Conservation (phyloP, 2,113 vertebrate species). For the Pristiophorus japonicus region DNA sequence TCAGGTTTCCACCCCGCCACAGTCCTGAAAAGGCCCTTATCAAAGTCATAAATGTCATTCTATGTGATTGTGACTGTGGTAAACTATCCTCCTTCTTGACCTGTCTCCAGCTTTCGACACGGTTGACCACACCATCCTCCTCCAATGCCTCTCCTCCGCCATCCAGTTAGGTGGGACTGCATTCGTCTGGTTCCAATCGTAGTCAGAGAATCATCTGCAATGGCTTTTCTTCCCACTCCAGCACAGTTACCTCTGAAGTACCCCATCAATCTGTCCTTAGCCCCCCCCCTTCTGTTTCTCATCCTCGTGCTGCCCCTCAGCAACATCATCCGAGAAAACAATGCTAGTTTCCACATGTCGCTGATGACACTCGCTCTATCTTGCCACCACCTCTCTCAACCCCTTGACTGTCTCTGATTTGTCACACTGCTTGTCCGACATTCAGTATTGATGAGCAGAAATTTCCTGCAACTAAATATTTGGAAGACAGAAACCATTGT, state of each 20-base stretch:
- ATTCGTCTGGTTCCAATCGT: not conserved
- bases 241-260: not conserved
- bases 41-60: not conserved
- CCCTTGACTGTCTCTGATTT: no score
- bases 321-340: not conserved
- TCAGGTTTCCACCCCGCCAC: not conserved
- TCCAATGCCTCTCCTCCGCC: not conserved
- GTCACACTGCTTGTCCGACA: no score
- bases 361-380: not conserved
- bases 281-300: not conserved
- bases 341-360: not conserved
- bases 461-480: no score
- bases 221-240: not conserved
- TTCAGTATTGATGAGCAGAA: no score
- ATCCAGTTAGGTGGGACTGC: no score
- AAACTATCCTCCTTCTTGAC: not conserved
- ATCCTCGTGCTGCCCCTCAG: not conserved
- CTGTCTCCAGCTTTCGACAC: not conserved
- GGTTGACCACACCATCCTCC: not conserved
- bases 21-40: not conserved
- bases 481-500: no score
- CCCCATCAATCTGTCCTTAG: not conserved
- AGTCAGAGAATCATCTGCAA: not conserved
- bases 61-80: not conserved
- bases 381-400: no score